phyloP scores from a whole-genome alignment of 37 sponge, comb jelly and placozoan genomes.

The Diacarnus erythraeanus region DNA sequence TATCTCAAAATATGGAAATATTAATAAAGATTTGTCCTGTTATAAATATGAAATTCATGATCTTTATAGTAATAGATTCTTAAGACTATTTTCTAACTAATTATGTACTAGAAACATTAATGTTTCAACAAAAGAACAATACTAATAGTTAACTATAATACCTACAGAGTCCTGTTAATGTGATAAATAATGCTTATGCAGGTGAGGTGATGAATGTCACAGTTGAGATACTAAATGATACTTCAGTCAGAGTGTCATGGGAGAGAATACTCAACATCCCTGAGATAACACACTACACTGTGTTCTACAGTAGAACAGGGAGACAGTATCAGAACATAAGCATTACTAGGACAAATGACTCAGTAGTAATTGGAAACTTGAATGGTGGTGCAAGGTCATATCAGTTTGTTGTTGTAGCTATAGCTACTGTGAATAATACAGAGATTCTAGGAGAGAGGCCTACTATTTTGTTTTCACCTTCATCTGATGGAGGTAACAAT shows the following conservation, averaged over 20 bases:
- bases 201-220: not conserved
- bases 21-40: too few relatives aligned
- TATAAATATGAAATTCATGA: too few relatives aligned
- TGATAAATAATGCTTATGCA: not conserved
- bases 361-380: not conserved
- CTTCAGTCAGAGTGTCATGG: not conserved
- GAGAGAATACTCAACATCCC: not conserved
- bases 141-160: too few relatives aligned
- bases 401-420: not conserved
- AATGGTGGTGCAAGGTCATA: not conserved
- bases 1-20: too few relatives aligned
- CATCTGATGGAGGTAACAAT: too few relatives aligned
- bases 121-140: too few relatives aligned
- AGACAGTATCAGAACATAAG: not conserved
- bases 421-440: not conserved
- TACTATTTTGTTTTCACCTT: too few relatives aligned
- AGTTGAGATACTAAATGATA: not conserved
- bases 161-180: not conserved
- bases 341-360: not conserved
- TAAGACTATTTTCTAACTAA: too few relatives aligned
- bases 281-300: not conserved
- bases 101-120: not conserved
- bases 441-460: not conserved
- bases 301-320: not conserved
- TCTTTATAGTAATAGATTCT: too few relatives aligned